Percentiles rank a stretch among this genome's conserved stretches.
These are phyloP conservation scores for Patiria miniata DNA, from an alignment of 35 echinoderm and acorn worm genomes.

Conservation along the genomic window DNA sequence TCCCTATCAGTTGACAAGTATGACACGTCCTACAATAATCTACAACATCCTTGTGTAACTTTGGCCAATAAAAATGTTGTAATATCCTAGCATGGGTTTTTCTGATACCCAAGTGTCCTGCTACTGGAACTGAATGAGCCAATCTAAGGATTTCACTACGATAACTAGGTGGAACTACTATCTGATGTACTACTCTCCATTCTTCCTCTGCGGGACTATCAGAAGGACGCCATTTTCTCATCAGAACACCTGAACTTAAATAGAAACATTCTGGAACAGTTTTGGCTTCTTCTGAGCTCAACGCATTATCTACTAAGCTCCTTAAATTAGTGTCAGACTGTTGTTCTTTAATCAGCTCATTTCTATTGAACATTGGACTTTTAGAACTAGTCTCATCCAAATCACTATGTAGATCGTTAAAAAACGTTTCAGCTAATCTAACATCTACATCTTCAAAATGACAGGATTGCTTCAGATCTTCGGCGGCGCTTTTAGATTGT, in stretches of 20 bases:
- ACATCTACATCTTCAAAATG: background rate
- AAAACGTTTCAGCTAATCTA: background rate
- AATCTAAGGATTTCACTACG: slow-evolving; percentile 9
- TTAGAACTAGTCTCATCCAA: background rate
- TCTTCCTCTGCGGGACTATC: slow-evolving; percentile 23
- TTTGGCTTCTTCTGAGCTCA: slow-evolving; percentile 4
- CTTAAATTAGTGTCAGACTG: slow-evolving; percentile 28
- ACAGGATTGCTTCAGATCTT: background rate
- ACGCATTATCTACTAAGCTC: background rate
- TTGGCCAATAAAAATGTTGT: slow-evolving; percentile 66
- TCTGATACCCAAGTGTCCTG: slow-evolving; percentile 53
- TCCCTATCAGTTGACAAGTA: slow-evolving; percentile 72
- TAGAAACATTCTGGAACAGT: slow-evolving; percentile 39
- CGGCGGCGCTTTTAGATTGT: background rate
- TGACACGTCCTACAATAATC: slow-evolving; percentile 63
- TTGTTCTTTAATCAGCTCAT: slow-evolving; percentile 27
- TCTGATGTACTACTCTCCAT: slow-evolving; percentile 40
- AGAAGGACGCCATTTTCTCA: slow-evolving; percentile 70
- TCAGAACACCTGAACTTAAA: slow-evolving; percentile 40
- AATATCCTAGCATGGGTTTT: slow-evolving; percentile 49
- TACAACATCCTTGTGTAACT: slow-evolving; percentile 37
- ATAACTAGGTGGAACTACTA: slow-evolving; percentile 30
- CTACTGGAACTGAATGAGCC: slow-evolving; percentile 38
- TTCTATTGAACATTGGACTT: background rate
- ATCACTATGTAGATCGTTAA: background rate